Base-by-base conservation (phyloP, 2,888 invertebrate species). In the Brenthis ino region DNA sequence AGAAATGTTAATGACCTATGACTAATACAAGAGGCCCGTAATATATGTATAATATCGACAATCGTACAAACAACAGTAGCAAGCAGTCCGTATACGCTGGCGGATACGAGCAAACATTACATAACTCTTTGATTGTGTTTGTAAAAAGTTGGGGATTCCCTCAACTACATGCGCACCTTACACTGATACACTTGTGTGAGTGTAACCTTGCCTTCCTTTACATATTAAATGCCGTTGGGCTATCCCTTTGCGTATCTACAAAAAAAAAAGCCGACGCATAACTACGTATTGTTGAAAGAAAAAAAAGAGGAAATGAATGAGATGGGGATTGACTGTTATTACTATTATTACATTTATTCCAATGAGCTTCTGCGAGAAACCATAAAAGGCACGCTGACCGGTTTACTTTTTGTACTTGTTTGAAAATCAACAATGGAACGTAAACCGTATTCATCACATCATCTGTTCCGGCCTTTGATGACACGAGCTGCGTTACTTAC, bases 121-220 rank as follows among this genome's bases (percentile, higher is more conserved):
- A 93, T 92, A 93, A 93, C 91, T 91, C 92, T 92, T 91, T 92
- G 92, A 92, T 92, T 93, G 92, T 92, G 93, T 93, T 91, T 88
- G 91, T 93, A 93, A 93, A 93, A 93, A 92, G 88, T 91, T 91
- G 93, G 93, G 92, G 91, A 93, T 89, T 91, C 93, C 93, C 93
- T 89, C 87, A 81, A 91, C 89, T 87, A 92, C 93, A 90, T 83
- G 81, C 88, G 84, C 89, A 88, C 84, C 86, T 87, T 85, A 87
- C 85, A 87, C 86, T 80, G 83, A 87, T 84, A 84, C 82, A 78
- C 73, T 73, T 72, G 91, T 92, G 92, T 91, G 91, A 77, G 91
- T 88, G 87, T 89, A 91, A 91, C 92, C 92, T 93, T 89, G 91
- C 88, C 92, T 91, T 92, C 90, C 88, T 92, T 91, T 92, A 93